These are phyloP conservation scores for Hyles vespertilio DNA, from an alignment of 1,140 invertebrate species.

Conservation along the genomic window DNA sequence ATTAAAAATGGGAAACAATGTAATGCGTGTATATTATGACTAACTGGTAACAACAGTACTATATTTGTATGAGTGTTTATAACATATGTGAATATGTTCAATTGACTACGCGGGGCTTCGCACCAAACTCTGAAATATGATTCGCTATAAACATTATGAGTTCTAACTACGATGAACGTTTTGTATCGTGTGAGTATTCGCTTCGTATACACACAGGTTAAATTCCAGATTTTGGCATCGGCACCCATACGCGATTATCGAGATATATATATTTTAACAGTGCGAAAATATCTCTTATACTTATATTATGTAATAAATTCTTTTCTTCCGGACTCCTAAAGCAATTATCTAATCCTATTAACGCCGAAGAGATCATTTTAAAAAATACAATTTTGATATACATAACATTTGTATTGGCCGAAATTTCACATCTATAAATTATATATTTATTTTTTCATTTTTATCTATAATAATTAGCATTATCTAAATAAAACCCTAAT, in stretches of 20 bases:
- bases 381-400: conserved; percentile 71
- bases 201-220: too few species aligned
- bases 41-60: conserved; percentile 57
- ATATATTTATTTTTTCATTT: conserved; percentile 38
- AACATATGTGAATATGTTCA: conserved; percentile 42
- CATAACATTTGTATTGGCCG: conserved; percentile 66
- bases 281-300: conserved; percentile 73
- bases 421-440: conserved; percentile 61
- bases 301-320: conserved; percentile 69
- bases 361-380: conserved; percentile 71
- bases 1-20: too few species aligned
- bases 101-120: conserved; percentile 43
- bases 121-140: conserved; percentile 15
- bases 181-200: background rate
- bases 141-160: background rate
- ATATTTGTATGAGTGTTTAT: conserved; percentile 30
- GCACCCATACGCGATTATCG: conserved; percentile 42
- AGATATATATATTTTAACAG: conserved; percentile 57
- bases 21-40: conserved; percentile 28
- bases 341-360: conserved; percentile 60
- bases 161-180: background rate
- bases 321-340: conserved; percentile 71
- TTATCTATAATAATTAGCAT: conserved; percentile 54
- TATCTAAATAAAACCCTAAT: conserved; percentile 67
- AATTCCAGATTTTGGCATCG: conserved; percentile 16